Conservation (phyloP, 2,113 vertebrate species). For the Ahaetulla prasina region DNA sequence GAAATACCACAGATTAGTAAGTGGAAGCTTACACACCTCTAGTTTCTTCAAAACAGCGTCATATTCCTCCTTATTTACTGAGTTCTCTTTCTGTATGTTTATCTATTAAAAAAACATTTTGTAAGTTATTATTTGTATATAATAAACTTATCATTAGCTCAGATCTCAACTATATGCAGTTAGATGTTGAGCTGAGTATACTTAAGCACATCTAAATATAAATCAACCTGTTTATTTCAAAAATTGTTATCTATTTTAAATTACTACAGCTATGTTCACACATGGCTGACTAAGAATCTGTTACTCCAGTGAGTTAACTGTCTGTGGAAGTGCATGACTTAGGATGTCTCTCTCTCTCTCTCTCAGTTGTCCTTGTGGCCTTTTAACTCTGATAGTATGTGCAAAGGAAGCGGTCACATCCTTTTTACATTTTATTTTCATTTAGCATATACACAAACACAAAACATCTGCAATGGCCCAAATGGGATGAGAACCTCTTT, state of each 20-base stretch:
- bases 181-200: neutral
- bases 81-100: slow-evolving; percentile 56
- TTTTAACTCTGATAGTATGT: neutral
- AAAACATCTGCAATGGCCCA: neutral
- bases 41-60: slow-evolving; percentile 58
- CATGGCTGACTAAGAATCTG: neutral
- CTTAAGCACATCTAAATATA: neutral
- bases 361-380: neutral
- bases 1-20: neutral
- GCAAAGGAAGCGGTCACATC: neutral
- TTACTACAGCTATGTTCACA: neutral
- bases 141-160: neutral
- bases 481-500: neutral
- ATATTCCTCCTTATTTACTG: slow-evolving; percentile 60
- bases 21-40: slow-evolving; percentile 34
- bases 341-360: neutral
- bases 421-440: neutral
- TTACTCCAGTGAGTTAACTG: neutral
- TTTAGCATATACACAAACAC: neutral
- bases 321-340: neutral
- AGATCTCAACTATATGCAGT: neutral
- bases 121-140: neutral
- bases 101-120: slow-evolving; percentile 44
- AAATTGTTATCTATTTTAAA: neutral
- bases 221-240: neutral